phyloP scores from a whole-genome alignment of 2,113 vertebrate genomes.

The Microtus montanus region DNA sequence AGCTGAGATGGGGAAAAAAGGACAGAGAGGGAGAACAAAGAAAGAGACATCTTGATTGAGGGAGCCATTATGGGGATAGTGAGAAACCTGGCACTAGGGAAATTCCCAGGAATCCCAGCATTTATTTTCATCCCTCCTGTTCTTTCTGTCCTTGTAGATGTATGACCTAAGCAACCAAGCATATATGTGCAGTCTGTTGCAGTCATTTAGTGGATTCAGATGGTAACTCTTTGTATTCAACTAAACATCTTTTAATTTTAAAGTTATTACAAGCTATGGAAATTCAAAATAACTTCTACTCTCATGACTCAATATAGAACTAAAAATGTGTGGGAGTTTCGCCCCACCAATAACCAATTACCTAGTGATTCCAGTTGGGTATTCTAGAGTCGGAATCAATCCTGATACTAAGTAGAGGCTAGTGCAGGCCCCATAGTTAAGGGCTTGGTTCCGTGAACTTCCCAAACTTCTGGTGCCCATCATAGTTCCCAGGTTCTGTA shows the following conservation, averaged over 20 bases:
- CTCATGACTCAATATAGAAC: background rate
- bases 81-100: too few relatives aligned
- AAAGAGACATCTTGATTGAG: too few relatives aligned
- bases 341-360: background rate
- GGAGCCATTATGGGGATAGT: too few relatives aligned
- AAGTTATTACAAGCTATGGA: background rate
- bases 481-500: background rate
- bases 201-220: background rate
- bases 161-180: background rate
- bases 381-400: background rate
- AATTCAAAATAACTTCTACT: background rate
- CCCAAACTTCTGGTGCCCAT: background rate
- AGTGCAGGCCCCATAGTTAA: background rate
- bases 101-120: too few relatives aligned
- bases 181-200: background rate
- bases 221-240: background rate
- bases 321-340: background rate
- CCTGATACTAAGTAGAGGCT: background rate
- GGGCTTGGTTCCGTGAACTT: background rate
- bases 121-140: background rate
- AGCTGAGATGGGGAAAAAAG: too few relatives aligned
- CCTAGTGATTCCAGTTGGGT: background rate
- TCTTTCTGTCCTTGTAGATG: background rate
- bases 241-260: slow-evolving; percentile 43
- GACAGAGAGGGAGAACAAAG: too few relatives aligned